A percentile compares a stretch with the other conserved stretches of the same genome.
Evolutionary conservation across 1,140 invertebrate genomes (phyloP).

Genomic region (Condylostylus longicornis): DNA sequence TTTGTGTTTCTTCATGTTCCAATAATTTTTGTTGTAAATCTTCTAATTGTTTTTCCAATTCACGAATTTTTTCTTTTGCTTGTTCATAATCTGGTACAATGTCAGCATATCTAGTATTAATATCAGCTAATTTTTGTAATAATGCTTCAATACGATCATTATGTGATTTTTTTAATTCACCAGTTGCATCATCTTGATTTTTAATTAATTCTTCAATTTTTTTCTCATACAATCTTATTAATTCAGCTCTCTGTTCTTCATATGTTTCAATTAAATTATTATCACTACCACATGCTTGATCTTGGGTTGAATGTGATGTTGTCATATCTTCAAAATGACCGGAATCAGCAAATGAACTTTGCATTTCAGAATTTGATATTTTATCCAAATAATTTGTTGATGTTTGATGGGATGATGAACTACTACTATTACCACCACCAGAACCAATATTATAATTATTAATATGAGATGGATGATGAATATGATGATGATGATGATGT

Average conservation of each 20-base stretch:
- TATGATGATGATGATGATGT: constrained; percentile 7
- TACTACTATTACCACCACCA: constrained; percentile 31
- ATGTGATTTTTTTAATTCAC: constrained; percentile 55
- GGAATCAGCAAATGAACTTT: constrained; percentile 62
- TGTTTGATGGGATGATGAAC: constrained; percentile 30
- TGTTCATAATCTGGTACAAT: constrained; percentile 48
- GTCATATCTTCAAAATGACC: constrained; percentile 70
- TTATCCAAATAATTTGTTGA: constrained; percentile 8
- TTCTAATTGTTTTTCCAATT: constrained; percentile 51
- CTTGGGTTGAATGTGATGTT: constrained; percentile 48
- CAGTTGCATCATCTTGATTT: constrained; percentile 49
- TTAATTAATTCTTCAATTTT: constrained; percentile 56
- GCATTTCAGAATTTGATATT: constrained; percentile 35
- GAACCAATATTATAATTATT: too few relatives aligned
- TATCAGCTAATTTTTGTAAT: constrained; percentile 59
- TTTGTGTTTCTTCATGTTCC: constrained; percentile 59
- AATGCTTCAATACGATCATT: constrained; percentile 65
- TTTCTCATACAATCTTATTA: constrained; percentile 54
- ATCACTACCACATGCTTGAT: constrained; percentile 37
- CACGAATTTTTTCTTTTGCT: constrained; percentile 47
- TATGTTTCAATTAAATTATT: constrained; percentile 20
- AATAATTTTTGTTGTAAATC: constrained; percentile 46
- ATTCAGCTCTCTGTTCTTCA: constrained; percentile 45
- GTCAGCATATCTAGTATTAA: constrained; percentile 58
- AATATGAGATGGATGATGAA: constrained; percentile 22